Base-by-base conservation (phyloP, 2,797 vertebrate genomes). In the Poeciliopsis infans region DNA sequence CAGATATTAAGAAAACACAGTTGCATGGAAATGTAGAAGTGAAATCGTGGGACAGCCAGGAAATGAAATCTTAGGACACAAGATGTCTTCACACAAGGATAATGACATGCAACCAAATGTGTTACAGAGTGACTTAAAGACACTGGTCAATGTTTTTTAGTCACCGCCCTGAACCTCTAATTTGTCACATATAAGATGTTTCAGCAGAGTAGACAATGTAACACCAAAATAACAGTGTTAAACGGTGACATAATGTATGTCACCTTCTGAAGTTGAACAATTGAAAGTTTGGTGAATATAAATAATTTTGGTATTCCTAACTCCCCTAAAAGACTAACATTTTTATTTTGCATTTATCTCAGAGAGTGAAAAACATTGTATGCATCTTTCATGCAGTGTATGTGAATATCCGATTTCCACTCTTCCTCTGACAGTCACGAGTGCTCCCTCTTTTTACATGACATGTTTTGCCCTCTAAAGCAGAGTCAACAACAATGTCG, bases 401-500 rank as follows among this genome's bases (percentile, higher is more conserved):
- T 69, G 66, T 69, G n/a, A 69, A 69, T n/a, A 39, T 68, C 36
- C n/a, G 12, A 45, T n/a, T 69, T 69, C 5, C 41, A 45, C n/a
- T 80, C 53, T 69, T 47, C 59, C 41, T 76, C 75, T 80, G 83
- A 83, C 82, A 85, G 77, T 61, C 75, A 80, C 76, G 83, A 85
- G 83, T 55, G 72, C 39, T 2, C 23, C n/a, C 49, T 82, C 83
- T 79, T 79, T 57, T 77, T 70, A 43, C 31, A 31, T 76, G 57
- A 84, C 77, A 72, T 41, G 72, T 79, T 86, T 89, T 94, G 94
- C 92, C 94, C 94, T 95, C 93, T 83, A 93, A 86, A 85, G 83
- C 74, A 77, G 92, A 92, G 83, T 93, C 89, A 80, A 84, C 91
- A 89, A 93, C 92, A 94, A 94, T 94, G 92, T 85, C 86, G 87